Percentiles rank a stretch among this genome's conserved stretches.
Conservation (phyloP, 2,797 vertebrate species). For the Microhierax caerulescens region DNA sequence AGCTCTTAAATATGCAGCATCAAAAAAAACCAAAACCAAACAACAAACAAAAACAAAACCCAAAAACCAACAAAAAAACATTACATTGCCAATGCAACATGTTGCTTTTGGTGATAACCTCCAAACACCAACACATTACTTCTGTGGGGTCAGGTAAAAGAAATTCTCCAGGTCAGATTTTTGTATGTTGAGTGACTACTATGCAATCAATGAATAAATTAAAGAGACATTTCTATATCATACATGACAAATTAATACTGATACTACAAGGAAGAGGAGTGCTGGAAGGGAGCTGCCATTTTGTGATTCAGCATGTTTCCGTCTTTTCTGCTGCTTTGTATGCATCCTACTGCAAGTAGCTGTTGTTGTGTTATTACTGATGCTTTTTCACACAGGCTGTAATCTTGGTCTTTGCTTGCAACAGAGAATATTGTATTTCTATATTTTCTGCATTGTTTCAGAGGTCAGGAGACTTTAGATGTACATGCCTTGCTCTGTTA, state of each 20-base stretch:
- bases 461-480: neutral
- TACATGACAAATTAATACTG: neutral
- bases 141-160: neutral
- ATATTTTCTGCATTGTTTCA: neutral
- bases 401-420: neutral
- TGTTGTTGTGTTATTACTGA: neutral
- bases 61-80: too few species aligned
- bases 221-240: neutral
- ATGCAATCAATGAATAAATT: neutral
- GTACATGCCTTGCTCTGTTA: neutral
- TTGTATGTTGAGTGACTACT: neutral
- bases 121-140: neutral
- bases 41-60: too few species aligned
- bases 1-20: neutral
- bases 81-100: neutral
- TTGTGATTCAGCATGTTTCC: neutral
- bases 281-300: neutral
- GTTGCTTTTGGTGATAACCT: neutral
- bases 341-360: neutral
- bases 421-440: neutral
- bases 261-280: neutral
- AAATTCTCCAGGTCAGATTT: neutral
- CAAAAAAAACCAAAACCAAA: too few species aligned
- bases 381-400: neutral
- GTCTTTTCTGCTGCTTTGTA: neutral